These are phyloP conservation scores for Eolophus roseicapilla DNA, from an alignment of 2,113 vertebrate species.

Conservation along the genomic window DNA sequence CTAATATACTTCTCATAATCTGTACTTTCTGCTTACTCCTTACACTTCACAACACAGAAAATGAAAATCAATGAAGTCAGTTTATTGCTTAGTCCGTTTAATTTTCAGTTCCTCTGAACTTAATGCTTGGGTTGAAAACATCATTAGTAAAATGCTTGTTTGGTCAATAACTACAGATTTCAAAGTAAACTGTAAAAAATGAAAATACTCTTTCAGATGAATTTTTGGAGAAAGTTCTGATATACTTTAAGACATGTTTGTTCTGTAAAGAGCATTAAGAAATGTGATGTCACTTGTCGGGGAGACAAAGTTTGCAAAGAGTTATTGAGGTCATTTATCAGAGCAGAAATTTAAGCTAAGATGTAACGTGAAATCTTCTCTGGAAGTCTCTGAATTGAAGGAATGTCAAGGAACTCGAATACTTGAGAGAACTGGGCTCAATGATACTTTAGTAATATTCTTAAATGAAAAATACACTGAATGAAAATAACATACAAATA, in stretches of 20 bases:
- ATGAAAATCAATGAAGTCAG: neutral
- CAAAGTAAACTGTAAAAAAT: neutral
- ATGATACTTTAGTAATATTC: neutral
- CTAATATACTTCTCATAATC: neutral
- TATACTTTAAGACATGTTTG: neutral
- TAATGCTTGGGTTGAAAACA: neutral
- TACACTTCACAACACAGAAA: neutral
- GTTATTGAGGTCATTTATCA: neutral
- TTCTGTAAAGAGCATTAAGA: neutral
- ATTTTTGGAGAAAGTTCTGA: neutral
- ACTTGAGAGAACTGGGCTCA: neutral
- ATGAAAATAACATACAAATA: neutral
- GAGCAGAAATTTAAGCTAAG: neutral
- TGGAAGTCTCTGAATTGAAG: neutral
- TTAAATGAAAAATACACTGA: neutral
- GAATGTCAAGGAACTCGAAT: neutral
- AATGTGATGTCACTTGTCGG: neutral
- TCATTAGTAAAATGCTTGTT: neutral
- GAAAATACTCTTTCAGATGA: neutral
- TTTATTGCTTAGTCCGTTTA: neutral
- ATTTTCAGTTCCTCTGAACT: neutral
- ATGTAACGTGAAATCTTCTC: neutral
- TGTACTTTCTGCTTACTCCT: neutral
- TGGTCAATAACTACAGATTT: neutral
- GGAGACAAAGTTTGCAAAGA: neutral